These are phyloP conservation scores for Choloepus hoffmanni DNA, from an alignment of 2,113 vertebrate species.

Conservation along the genomic window DNA sequence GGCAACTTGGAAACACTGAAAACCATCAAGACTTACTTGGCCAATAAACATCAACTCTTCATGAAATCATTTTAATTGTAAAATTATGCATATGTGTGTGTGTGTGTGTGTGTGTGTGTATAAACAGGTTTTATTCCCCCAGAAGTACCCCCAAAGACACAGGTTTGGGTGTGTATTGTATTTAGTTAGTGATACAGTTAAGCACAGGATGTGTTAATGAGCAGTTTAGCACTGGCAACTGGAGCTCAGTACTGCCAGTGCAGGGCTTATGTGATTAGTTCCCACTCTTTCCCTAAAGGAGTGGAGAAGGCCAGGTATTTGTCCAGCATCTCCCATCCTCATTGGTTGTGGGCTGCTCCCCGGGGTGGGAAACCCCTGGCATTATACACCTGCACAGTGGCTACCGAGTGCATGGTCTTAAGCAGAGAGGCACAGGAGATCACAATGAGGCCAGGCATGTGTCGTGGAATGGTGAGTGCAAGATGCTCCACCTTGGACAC, in stretches of 20 bases:
- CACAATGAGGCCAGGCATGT: no score
- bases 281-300: not conserved
- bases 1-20: not conserved
- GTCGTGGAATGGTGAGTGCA: not conserved
- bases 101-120: not conserved
- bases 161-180: not conserved
- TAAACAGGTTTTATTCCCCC: not conserved
- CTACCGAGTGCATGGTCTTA: not conserved
- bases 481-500: no score
- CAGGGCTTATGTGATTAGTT: rapidly evolving
- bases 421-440: not conserved
- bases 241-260: not conserved
- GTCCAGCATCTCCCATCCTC: not conserved
- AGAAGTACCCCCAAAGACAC: not conserved
- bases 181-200: not conserved
- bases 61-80: not conserved
- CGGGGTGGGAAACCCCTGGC: rapidly evolving
- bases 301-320: not conserved
- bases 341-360: not conserved
- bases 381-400: not conserved
- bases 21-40: not conserved
- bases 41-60: slow-evolving; percentile 15
- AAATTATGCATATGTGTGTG: not conserved
- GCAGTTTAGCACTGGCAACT: no score
- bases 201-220: not conserved